These are phyloP conservation scores for Coturnix japonica DNA, from an alignment of 2,113 vertebrate species.

Conservation along the genomic window DNA sequence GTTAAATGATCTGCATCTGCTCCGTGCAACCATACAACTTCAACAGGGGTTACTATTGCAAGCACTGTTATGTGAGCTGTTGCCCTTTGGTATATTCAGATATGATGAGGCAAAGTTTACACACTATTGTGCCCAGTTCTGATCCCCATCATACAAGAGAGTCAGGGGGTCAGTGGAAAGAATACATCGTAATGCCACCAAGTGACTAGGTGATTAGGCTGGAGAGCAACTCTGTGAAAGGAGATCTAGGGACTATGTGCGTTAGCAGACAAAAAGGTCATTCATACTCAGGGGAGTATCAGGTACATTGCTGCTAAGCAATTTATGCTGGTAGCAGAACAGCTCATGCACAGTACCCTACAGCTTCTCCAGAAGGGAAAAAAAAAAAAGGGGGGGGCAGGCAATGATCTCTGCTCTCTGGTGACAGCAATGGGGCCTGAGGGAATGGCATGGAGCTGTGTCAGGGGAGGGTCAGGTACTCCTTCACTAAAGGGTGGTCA, in stretches of 20 bases:
- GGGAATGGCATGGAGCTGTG: too few species aligned
- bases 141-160: not conserved
- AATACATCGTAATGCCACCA: not conserved
- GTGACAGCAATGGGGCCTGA: too few species aligned
- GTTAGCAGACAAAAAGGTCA: not conserved
- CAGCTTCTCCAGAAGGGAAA: too few species aligned
- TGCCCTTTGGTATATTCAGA: not conserved
- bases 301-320: not conserved
- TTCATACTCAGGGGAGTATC: not conserved
- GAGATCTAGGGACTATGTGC: not conserved
- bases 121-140: not conserved
- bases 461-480: too few species aligned
- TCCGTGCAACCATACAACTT: accelerated
- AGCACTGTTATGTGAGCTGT: accelerated
- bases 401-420: too few species aligned
- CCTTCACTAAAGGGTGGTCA: too few species aligned
- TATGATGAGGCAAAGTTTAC: accelerated
- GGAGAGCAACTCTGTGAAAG: not conserved
- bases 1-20: not conserved
- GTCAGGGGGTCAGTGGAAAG: not conserved
- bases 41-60: not conserved
- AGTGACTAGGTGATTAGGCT: not conserved
- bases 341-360: too few species aligned
- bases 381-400: too few species aligned
- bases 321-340: too few species aligned